Percentiles rank a stretch among this genome's conserved stretches.
These are phyloP conservation scores for Sphaeridia pumilis DNA, from an alignment of 2,888 invertebrate species.

Conservation along the genomic window DNA sequence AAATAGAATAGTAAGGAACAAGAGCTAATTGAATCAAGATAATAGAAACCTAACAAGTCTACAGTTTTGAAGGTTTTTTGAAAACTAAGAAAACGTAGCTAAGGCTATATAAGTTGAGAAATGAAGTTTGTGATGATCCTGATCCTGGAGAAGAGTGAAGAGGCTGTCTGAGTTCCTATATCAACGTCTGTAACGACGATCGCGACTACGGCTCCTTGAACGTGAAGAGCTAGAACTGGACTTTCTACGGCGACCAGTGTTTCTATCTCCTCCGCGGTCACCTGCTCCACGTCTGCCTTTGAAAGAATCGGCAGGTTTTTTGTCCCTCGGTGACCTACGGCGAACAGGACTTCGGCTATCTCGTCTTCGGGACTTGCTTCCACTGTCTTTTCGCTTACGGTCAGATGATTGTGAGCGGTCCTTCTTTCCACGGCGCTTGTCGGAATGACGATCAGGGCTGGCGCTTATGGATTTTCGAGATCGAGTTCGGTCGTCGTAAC, in stretches of 20 bases:
- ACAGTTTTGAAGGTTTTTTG: no score
- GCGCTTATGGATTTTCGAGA: no score
- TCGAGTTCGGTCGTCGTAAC: no score
- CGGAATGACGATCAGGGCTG: no score
- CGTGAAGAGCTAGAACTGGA: constrained; percentile 17
- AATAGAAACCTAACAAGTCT: no score
- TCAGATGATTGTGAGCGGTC: background rate
- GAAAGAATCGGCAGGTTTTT: no score
- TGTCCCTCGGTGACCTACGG: background rate
- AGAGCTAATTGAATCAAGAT: no score
- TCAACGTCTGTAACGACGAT: background rate
- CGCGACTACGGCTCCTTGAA: constrained; percentile 4
- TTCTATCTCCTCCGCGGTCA: constrained; percentile 6
- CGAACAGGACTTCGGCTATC: background rate
- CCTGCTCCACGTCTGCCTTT: background rate
- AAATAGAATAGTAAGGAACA: no score
- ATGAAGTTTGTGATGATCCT: no score
- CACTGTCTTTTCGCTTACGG: background rate
- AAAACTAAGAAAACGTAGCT: no score
- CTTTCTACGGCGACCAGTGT: constrained; percentile 6
- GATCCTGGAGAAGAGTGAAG: no score
- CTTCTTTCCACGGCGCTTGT: background rate
- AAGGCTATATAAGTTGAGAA: no score
- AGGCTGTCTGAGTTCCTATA: constrained; percentile 4
- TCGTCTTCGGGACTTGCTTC: background rate